phyloP scores from a whole-genome alignment of 2,797 vertebrate species.

The Thaleichthys pacificus region DNA sequence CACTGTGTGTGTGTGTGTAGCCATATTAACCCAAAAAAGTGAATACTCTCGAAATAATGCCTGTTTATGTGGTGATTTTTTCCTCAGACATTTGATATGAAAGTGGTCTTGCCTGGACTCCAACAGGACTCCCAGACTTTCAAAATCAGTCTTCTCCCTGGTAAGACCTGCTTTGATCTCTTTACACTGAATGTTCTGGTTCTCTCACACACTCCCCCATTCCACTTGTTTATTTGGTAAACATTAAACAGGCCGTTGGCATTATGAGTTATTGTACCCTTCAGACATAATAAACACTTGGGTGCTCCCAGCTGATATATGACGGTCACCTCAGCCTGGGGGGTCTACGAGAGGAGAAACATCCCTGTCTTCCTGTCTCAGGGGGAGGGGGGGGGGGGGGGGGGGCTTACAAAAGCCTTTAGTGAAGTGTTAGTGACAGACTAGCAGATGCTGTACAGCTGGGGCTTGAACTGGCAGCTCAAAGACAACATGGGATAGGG shows the following conservation, averaged over 20 bases:
- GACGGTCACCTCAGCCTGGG: background rate
- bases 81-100: conserved; percentile 77
- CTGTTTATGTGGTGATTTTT: background rate
- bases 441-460: conserved; percentile 18
- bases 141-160: conserved; percentile 81
- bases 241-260: background rate
- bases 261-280: background rate
- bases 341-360: conserved; percentile 2
- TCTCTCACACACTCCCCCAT: background rate
- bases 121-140: conserved; percentile 72
- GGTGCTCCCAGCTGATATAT: conserved; percentile 5
- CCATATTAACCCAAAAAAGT: background rate
- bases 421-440: conserved; percentile 6
- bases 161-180: conserved; percentile 62
- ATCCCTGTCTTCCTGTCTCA: background rate
- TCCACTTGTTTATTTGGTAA: conserved; percentile 4
- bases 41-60: background rate
- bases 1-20: conserved; percentile 3
- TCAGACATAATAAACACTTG: background rate
- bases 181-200: background rate
- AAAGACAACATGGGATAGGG: background rate
- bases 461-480: background rate
- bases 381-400: background rate
- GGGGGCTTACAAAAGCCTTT: background rate
- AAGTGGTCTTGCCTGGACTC: conserved; percentile 81